phyloP scores from a whole-genome alignment of 2,888 invertebrate species.

The Marronus borbonicus region DNA sequence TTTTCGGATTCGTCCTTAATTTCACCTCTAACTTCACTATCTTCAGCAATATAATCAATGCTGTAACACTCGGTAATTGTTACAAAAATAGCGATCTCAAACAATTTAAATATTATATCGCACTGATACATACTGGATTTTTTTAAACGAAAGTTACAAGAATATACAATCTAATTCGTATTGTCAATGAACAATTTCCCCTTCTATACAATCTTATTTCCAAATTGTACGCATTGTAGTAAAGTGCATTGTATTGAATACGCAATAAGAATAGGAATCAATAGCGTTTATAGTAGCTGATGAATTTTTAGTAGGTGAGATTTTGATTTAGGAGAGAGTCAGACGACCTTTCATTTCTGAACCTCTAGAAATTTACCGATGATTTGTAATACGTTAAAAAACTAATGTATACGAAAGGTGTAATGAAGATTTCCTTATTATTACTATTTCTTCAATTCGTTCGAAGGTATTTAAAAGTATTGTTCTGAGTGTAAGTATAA shows the following conservation, averaged over 20 bases:
- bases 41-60: conserved; percentile 47
- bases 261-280: conserved; percentile 11
- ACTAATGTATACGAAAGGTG: too few species aligned
- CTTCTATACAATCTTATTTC: conserved; percentile 30
- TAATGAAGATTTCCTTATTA: too few species aligned
- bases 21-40: conserved; percentile 49
- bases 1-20: conserved; percentile 51
- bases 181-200: conserved; percentile 9
- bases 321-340: not conserved
- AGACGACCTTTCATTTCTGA: not conserved
- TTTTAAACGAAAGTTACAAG: conserved; percentile 9
- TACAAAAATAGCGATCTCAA: not conserved
- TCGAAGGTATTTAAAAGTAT: too few species aligned
- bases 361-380: not conserved
- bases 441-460: too few species aligned
- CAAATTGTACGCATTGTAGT: conserved; percentile 28
- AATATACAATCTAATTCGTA: conserved; percentile 26
- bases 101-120: conserved; percentile 26
- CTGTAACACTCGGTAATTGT: not conserved
- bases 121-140: conserved; percentile 29
- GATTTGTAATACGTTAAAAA: too few species aligned
- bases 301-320: conserved; percentile 31
- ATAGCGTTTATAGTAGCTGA: not conserved
- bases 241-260: conserved; percentile 35
- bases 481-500: too few species aligned